Conservation (phyloP, 2,797 vertebrate species). For the Malurus splendens region DNA sequence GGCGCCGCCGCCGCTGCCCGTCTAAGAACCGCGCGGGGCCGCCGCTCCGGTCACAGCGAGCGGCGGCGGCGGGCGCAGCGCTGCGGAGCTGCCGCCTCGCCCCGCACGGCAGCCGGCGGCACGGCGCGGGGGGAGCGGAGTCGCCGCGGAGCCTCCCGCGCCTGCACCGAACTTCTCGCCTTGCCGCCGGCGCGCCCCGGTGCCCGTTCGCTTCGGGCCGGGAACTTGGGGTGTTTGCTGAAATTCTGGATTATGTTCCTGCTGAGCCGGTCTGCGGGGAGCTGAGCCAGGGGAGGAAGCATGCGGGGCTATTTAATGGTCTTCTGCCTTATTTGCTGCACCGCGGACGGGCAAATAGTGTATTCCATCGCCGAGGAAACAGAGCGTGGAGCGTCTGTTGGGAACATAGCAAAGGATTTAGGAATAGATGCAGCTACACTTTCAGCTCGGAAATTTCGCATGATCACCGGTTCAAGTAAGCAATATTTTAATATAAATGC, state of each 20-base stretch:
- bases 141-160: not conserved
- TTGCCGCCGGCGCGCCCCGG: not conserved
- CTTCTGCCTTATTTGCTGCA: slow-evolving; percentile 59
- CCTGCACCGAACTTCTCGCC: not conserved
- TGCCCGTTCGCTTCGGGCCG: not conserved
- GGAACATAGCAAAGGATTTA: slow-evolving; percentile 71
- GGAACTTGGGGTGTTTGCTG: not conserved
- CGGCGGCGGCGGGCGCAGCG: not conserved
- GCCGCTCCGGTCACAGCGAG: not conserved
- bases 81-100: not conserved
- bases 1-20: not conserved
- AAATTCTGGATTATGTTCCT: slow-evolving; percentile 56
- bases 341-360: slow-evolving; percentile 57
- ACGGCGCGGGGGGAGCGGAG: not conserved
- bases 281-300: slow-evolving; percentile 52
- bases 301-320: slow-evolving; percentile 59
- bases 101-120: not conserved
- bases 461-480: slow-evolving; percentile 67
- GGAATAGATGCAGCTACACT: slow-evolving; percentile 64
- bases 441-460: slow-evolving; percentile 69
- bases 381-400: slow-evolving; percentile 61
- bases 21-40: not conserved
- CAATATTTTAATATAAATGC: slow-evolving; percentile 74
- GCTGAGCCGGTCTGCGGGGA: slow-evolving; percentile 36
- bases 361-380: slow-evolving; percentile 73